Conservation (phyloP, 1,140 invertebrate genomes). For the Hylaeus volcanicus region DNA sequence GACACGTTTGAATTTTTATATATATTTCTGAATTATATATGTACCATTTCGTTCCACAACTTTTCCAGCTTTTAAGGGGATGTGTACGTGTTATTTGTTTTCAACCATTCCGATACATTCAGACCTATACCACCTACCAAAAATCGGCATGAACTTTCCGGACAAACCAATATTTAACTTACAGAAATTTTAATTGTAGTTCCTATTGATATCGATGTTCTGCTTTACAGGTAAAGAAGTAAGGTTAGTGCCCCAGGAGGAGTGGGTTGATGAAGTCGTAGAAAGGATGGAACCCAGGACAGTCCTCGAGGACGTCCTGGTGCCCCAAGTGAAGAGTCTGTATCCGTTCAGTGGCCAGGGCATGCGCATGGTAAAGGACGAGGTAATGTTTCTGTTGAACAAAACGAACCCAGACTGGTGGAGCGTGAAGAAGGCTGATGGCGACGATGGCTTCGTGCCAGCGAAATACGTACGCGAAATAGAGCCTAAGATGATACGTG, state of each 20-base stretch:
- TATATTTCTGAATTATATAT: too few relatives aligned
- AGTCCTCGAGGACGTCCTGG: constrained; percentile 91
- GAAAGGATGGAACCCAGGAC: constrained; percentile 91
- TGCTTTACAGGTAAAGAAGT: constrained; percentile 82
- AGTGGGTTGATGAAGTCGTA: constrained; percentile 94
- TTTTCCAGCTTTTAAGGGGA: too few relatives aligned
- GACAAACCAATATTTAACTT: too few relatives aligned
- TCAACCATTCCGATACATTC: too few relatives aligned
- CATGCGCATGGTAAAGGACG: constrained; percentile 94
- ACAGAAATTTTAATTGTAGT: too few relatives aligned
- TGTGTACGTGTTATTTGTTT: too few relatives aligned
- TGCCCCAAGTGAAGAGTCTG: constrained; percentile 93
- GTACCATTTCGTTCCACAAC: too few relatives aligned
- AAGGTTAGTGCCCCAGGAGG: constrained; percentile 91
- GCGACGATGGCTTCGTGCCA: constrained; percentile 97
- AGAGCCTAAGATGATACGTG: constrained; percentile 91
- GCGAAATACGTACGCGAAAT: constrained; percentile 98
- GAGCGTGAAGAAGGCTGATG: constrained; percentile 95
- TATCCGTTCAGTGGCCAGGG: constrained; percentile 97
- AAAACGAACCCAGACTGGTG: constrained; percentile 99
- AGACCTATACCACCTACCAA: too few relatives aligned
- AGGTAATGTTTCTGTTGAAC: constrained; percentile 94
- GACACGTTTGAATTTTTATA: too few relatives aligned
- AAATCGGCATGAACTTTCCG: too few relatives aligned
- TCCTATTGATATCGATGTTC: too few relatives aligned